A percentile compares a stretch with the other conserved stretches of the same genome.
phyloP scores from a whole-genome alignment of 2,888 invertebrate genomes.

The Eupithecia centaureata region DNA sequence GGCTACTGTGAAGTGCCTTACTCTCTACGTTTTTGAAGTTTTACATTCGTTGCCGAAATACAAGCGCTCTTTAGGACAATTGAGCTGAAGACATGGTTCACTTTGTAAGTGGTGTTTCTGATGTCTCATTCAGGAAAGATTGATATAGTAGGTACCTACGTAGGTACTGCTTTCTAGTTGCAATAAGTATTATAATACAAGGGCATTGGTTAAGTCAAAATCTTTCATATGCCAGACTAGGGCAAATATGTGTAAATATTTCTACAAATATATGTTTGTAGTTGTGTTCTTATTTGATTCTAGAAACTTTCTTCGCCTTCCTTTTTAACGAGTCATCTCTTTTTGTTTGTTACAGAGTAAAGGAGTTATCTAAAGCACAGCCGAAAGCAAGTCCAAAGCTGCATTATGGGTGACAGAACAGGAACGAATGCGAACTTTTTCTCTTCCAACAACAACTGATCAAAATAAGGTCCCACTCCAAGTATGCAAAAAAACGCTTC shows the following conservation, averaged over 20 bases:
- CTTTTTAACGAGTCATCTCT: too few relatives aligned
- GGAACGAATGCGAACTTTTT: too few relatives aligned
- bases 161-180: too few relatives aligned
- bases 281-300: too few relatives aligned
- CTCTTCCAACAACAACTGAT: background rate
- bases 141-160: background rate
- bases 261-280: too few relatives aligned
- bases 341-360: too few relatives aligned
- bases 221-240: too few relatives aligned
- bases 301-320: background rate
- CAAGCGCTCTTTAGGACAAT: constrained; percentile 31
- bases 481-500: too few relatives aligned
- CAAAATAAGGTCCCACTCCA: background rate
- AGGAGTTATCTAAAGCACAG: too few relatives aligned
- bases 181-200: too few relatives aligned
- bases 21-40: constrained; percentile 35
- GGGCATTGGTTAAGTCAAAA: too few relatives aligned
- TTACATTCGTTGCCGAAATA: constrained; percentile 31
- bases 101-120: constrained; percentile 13
- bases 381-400: background rate
- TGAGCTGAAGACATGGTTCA: constrained; percentile 20
- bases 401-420: background rate
- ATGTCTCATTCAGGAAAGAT: background rate
- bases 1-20: constrained; percentile 44
- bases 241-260: too few relatives aligned